These are phyloP conservation scores for Anabas testudineus DNA, from an alignment of 2,797 vertebrate species.

Conservation along the genomic window DNA sequence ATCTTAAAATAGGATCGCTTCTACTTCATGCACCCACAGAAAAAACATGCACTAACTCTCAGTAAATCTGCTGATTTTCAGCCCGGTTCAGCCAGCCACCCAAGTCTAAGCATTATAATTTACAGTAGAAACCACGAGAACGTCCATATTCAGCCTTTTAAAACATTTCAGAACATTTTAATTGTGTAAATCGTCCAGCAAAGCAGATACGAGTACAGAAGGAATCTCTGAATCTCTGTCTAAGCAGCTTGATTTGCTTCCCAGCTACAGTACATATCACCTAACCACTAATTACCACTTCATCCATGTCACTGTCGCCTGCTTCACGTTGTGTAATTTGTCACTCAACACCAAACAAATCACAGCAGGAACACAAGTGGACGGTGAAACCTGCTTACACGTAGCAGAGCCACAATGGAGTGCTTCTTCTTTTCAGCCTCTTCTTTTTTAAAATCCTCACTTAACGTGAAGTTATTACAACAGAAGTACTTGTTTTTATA, in stretches of 20 bases:
- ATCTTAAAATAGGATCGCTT: slow-evolving; percentile 16
- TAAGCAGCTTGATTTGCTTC: slow-evolving; percentile 60
- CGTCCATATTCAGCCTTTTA: neutral
- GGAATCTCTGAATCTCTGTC: slow-evolving; percentile 32
- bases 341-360: slow-evolving; percentile 72
- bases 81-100: slow-evolving; percentile 49
- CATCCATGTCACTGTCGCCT: slow-evolving; percentile 60
- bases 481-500: accelerated
- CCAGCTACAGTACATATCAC: slow-evolving; percentile 49
- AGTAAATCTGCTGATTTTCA: slow-evolving; percentile 26
- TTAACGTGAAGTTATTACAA: neutral
- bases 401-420: slow-evolving; percentile 54
- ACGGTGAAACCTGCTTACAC: slow-evolving; percentile 76
- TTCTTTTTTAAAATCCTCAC: neutral
- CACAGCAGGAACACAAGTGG: slow-evolving; percentile 64
- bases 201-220: slow-evolving; percentile 44
- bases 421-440: neutral
- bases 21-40: slow-evolving; percentile 68
- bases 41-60: slow-evolving; percentile 69
- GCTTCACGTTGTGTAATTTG: slow-evolving; percentile 58
- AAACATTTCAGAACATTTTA: slow-evolving; percentile 3
- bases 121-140: neutral
- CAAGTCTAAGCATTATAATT: neutral
- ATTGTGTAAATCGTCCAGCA: slow-evolving; percentile 26
- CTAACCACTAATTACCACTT: slow-evolving; percentile 63